A percentile compares a stretch with the other conserved stretches of the same genome.
phyloP scores from a whole-genome alignment of 1,140 invertebrate genomes.

The Micrasema minimum region DNA sequence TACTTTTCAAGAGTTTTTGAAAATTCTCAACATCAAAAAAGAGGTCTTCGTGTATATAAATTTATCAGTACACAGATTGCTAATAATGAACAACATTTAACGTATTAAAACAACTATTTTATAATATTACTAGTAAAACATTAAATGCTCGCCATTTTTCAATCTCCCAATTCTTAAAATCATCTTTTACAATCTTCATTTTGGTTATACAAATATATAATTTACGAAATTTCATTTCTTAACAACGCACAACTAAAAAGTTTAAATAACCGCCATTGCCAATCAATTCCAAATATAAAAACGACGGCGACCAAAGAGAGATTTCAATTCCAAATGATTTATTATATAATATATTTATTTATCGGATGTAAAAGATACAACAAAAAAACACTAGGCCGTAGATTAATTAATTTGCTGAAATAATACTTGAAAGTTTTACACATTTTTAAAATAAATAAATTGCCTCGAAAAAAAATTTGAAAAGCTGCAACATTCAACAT shows the following conservation, averaged over 20 bases:
- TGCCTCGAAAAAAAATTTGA: too few relatives aligned
- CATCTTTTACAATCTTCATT: constrained; percentile 8
- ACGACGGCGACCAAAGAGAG: too few relatives aligned
- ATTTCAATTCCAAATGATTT: too few relatives aligned
- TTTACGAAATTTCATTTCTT: constrained; percentile 28
- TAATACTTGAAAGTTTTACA: too few relatives aligned
- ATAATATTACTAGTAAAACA: neutral
- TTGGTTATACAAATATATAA: constrained; percentile 26
- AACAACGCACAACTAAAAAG: constrained; percentile 4
- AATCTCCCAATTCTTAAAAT: neutral
- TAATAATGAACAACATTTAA: constrained; percentile 34
- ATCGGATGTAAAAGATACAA: too few relatives aligned
- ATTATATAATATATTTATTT: too few relatives aligned
- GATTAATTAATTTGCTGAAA: too few relatives aligned
- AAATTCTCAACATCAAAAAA: constrained; percentile 1
- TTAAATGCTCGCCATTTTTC: constrained; percentile 6
- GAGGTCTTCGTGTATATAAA: neutral
- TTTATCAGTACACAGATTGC: constrained; percentile 15
- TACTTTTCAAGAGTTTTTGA: too few relatives aligned
- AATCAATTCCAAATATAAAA: constrained; percentile 13
- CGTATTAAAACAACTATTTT: constrained; percentile 12
- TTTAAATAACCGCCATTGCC: neutral
- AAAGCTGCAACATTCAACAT: too few relatives aligned
- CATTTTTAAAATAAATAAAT: too few relatives aligned
- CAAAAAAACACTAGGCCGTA: too few relatives aligned